These are phyloP conservation scores for Notodonta dromedarius DNA, from an alignment of 2,888 invertebrate genomes.

Conservation along the genomic window DNA sequence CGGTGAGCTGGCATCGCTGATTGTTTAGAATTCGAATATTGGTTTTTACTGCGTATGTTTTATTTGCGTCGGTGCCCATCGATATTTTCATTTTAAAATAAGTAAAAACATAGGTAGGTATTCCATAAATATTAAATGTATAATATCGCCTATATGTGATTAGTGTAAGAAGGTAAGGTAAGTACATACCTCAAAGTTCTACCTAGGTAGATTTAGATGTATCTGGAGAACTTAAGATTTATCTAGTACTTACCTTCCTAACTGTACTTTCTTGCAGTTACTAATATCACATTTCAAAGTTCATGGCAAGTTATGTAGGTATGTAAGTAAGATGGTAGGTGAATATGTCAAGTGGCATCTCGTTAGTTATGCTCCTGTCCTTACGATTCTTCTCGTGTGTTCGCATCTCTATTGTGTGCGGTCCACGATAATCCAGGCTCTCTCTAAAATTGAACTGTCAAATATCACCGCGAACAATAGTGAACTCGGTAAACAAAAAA, in stretches of 20 bases:
- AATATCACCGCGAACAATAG: constrained; percentile 42
- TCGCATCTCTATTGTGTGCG: constrained; percentile 7
- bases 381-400: no score
- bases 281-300: background rate
- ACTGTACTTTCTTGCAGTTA: background rate
- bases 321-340: background rate
- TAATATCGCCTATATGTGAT: background rate
- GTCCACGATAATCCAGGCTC: constrained; percentile 32
- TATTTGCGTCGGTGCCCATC: background rate
- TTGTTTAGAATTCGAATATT: constrained; percentile 31
- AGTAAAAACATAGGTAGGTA: background rate
- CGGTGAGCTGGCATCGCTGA: constrained; percentile 18
- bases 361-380: background rate
- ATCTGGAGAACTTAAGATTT: no score
- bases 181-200: no score
- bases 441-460: constrained; percentile 52
- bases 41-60: constrained; percentile 19
- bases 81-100: background rate
- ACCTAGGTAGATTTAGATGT: no score
- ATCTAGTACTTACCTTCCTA: no score
- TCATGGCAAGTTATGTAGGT: background rate
- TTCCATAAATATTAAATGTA: background rate
- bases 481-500: constrained; percentile 43
- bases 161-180: background rate
- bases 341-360: no score